Conservation (phyloP, 2,113 vertebrate genomes). For the Chaetodon auriga region DNA sequence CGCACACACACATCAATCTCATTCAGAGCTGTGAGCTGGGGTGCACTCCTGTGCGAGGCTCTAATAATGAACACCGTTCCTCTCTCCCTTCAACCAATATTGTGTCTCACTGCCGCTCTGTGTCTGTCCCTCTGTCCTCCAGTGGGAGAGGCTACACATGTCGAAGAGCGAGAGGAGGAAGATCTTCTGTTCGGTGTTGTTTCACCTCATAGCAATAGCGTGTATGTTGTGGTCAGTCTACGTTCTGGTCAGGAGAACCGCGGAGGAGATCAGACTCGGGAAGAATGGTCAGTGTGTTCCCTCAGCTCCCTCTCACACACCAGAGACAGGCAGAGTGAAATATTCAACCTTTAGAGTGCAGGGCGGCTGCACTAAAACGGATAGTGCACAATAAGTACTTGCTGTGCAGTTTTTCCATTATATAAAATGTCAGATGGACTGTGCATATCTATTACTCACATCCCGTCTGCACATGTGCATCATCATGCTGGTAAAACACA, state of each 20-base stretch:
- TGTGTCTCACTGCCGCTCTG: not conserved
- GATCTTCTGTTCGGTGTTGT: constrained; percentile 94
- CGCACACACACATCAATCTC: not conserved
- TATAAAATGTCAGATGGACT: too few relatives aligned
- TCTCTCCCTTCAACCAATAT: not conserved
- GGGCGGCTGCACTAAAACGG: too few relatives aligned
- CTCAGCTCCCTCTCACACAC: not conserved
- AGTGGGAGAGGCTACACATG: constrained; percentile 99
- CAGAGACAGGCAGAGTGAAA: constrained; percentile 45
- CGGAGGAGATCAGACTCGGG: constrained; percentile 93
- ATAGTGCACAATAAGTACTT: too few relatives aligned
- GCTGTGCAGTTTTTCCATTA: too few relatives aligned
- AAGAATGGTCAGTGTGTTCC: constrained; percentile 87
- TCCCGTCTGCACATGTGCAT: not conserved
- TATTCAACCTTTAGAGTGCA: too few relatives aligned
- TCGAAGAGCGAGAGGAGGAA: constrained; percentile 92
- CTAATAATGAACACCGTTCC: not conserved
- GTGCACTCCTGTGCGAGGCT: too few relatives aligned
- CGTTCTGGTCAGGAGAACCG: constrained; percentile 90
- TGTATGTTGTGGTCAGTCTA: constrained; percentile 96
- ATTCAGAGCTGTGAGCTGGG: not conserved
- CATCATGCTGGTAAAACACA: not conserved
- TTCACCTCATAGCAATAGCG: constrained; percentile 93
- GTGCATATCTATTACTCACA: not conserved
- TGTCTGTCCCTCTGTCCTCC: constrained; percentile 16